A percentile compares a stretch with the other conserved stretches of the same genome.
These are phyloP conservation scores for Drosophila yooni DNA, from an alignment of 2,888 invertebrate species.

Conservation along the genomic window DNA sequence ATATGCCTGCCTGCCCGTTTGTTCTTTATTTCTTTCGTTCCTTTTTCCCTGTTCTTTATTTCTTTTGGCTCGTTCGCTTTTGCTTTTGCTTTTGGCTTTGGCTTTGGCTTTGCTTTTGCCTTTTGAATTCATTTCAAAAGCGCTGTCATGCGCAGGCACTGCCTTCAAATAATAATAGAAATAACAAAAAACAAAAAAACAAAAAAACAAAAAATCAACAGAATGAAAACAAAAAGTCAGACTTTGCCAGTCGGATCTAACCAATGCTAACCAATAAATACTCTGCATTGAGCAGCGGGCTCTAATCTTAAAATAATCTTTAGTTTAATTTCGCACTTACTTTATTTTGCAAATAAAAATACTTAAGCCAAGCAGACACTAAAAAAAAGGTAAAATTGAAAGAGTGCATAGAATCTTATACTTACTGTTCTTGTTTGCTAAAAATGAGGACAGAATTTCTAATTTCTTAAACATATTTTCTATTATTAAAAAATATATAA, in stretches of 20 bases:
- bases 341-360: too few relatives aligned
- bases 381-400: too few relatives aligned
- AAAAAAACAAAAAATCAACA: neutral
- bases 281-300: neutral
- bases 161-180: constrained; percentile 86
- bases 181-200: constrained; percentile 2
- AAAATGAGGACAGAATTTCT: too few relatives aligned
- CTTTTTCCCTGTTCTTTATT: constrained; percentile 39
- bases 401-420: too few relatives aligned
- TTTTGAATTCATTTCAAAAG: constrained; percentile 69
- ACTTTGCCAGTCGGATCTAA: neutral
- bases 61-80: constrained; percentile 30
- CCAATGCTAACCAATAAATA: neutral
- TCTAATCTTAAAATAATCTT: neutral
- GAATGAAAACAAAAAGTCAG: neutral
- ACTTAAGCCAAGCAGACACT: too few relatives aligned
- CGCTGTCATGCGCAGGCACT: constrained; percentile 72
- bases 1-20: constrained; percentile 57
- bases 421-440: too few relatives aligned
- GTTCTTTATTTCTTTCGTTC: constrained; percentile 44
- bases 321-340: too few relatives aligned
- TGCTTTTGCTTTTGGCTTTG: constrained; percentile 47
- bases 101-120: constrained; percentile 33
- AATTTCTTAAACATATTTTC: too few relatives aligned
- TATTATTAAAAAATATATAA: too few relatives aligned